Percentiles rank a stretch among this genome's conserved stretches.
Conservation (phyloP, 2,888 invertebrate species). For the Tinea semifulvella region DNA sequence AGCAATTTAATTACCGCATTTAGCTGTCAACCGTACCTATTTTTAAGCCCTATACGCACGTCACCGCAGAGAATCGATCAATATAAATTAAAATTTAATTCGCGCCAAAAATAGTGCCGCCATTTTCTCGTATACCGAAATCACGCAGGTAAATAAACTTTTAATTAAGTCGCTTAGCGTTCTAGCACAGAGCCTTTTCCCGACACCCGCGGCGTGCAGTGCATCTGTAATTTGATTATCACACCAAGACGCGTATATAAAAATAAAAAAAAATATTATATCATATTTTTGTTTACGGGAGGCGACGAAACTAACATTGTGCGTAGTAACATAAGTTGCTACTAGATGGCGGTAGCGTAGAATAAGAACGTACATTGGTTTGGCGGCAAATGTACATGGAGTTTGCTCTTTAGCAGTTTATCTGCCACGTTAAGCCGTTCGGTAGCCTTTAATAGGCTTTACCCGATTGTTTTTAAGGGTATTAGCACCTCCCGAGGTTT, state of each 20-base stretch:
- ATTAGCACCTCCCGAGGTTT: too few relatives aligned
- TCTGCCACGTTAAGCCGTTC: too few relatives aligned
- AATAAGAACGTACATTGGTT: too few relatives aligned
- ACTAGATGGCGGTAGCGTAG: too few relatives aligned
- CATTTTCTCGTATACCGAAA: constrained; percentile 2
- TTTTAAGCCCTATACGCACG: background rate
- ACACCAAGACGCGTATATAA: background rate
- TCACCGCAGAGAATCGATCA: background rate
- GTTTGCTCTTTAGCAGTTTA: too few relatives aligned
- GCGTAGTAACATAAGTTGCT: too few relatives aligned
- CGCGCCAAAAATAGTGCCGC: background rate
- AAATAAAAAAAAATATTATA: too few relatives aligned
- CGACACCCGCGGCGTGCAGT: constrained; percentile 10
- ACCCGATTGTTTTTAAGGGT: too few relatives aligned
- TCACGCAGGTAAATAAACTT: constrained; percentile 11
- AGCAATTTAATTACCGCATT: background rate
- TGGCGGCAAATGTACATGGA: too few relatives aligned
- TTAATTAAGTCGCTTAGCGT: constrained; percentile 11
- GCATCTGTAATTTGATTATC: background rate
- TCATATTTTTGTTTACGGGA: too few relatives aligned
- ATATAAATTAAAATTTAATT: background rate
- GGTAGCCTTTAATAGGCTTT: too few relatives aligned
- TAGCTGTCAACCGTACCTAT: background rate
- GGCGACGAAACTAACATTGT: too few relatives aligned
- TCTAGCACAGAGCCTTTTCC: constrained; percentile 6